Base-by-base conservation (phyloP, 2,113 vertebrate species). In the Aspidoscelis tigris region DNA sequence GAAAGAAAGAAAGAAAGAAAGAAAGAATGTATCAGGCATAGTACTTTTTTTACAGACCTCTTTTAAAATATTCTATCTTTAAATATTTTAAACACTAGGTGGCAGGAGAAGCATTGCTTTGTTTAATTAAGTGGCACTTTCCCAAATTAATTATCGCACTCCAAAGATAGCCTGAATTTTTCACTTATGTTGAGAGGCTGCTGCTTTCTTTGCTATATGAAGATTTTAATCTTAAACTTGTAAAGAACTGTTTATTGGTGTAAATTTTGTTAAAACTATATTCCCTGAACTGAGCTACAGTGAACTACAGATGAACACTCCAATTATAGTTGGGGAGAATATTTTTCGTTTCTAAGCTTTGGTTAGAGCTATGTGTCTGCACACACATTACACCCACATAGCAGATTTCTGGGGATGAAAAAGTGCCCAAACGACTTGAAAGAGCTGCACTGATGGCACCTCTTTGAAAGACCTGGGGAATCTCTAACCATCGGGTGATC, bases 91-190 rank as follows among this genome's bases (percentile, higher is more conserved):
- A 50, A 93, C 96, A 95, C 95, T 91, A 95, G 96, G 92, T 96
- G 96, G 84, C 95, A 93, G 90, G 94, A 10, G 82, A 92, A 88
- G 92, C 92, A 94, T 78, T 81, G 80, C 22, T 88, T 95, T 93
- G 6, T 81, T 39, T 20, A 1, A 1, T 20, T 65, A 58, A 14
- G 0, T 26, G 6, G 1, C 10, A 66, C 2, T 50, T 39, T 14
- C 72, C 20, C 7, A 77, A 5, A 1, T 72, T 82, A 76, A 68
- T 33, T 50, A 85, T 86, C 55, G 44, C 1, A 71, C 39, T 64
- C 50, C 75, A 3, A 2, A 82, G 50, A 86, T 77, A 87, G 47
- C 79, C 66, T 74, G 14, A 58, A 21, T 55, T 73, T 50, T 11
- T 79, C 77, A 58, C 84, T 75, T 21, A 53, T 87, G 85, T 10